Evolutionary conservation across 2,888 invertebrate species (phyloP).

Genomic region (Hemithea aestivaria): DNA sequence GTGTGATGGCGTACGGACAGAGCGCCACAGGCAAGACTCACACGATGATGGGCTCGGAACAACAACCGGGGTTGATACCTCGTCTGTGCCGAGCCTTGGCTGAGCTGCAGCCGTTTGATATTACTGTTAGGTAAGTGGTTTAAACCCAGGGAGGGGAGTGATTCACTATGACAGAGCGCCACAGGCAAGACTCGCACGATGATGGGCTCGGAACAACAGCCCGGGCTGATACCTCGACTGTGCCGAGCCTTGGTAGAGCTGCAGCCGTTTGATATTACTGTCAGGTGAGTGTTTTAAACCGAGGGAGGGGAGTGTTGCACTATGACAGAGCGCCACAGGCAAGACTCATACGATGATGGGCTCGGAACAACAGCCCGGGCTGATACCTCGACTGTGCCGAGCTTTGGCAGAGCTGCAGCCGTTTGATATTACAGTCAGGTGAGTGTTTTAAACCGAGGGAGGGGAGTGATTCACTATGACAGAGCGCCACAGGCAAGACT

Average conservation of each 20-base stretch:
- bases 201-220: constrained; percentile 80
- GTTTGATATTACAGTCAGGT: constrained; percentile 55
- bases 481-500: constrained; percentile 87
- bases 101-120: constrained; percentile 39
- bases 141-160: too few relatives aligned
- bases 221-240: constrained; percentile 63
- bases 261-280: constrained; percentile 47
- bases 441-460: too few relatives aligned
- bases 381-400: constrained; percentile 62
- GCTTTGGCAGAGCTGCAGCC: constrained; percentile 48
- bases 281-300: too few relatives aligned
- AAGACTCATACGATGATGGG: constrained; percentile 91
- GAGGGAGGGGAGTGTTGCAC: too few relatives aligned
- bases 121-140: constrained; percentile 46
- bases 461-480: too few relatives aligned
- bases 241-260: constrained; percentile 54
- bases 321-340: constrained; percentile 87
- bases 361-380: constrained; percentile 56
- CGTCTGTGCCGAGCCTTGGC: constrained; percentile 61
- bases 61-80: constrained; percentile 62
- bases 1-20: constrained; percentile 87
- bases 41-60: constrained; percentile 84
- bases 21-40: constrained; percentile 88
- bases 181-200: constrained; percentile 89
- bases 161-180: constrained; percentile 87